Evolutionary conservation across 2,888 invertebrate species (phyloP), one percentile per base, ranked within the genome.

Genomic region (Vandiemenella viatica): DNA sequence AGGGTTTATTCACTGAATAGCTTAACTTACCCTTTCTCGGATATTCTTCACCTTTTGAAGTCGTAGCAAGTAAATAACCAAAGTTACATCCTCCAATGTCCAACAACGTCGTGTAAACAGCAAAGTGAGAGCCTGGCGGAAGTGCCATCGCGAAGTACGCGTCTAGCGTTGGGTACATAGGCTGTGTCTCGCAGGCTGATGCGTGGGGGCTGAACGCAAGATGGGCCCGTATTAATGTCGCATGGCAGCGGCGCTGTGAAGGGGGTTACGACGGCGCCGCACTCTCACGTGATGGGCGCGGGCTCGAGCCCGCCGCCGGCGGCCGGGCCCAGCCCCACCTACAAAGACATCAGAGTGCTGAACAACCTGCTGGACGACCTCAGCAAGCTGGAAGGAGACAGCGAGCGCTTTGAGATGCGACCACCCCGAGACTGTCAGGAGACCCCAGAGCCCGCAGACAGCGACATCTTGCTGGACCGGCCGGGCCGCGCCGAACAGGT

Each of bases 351-450:
- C 49, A 58, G 63, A 51, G 62, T 65, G 45, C 62, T 66, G 44
- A 63, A 65, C 48, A 63, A 65, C 47, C 59, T 66, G 49, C 64
- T 65, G 51, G 66, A 66, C 52, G 65, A 65, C 57, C 60, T 65
- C 32, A 55, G 62, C 52, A 64, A 63, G 57, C 37, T 50, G 48
- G 50, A 50, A 4, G 13, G n/a, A 10, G n/a, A n/a, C n/a, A n/a
- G n/a, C n/a, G n/a, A n/a, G n/a, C n/a, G n/a, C n/a, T n/a, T n/a
- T n/a, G n/a, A n/a, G n/a, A n/a, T n/a, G n/a, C n/a, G n/a, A n/a
- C n/a, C n/a, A n/a, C n/a, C n/a, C n/a, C n/a, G n/a, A n/a, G n/a
- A n/a, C n/a, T n/a, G n/a, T n/a, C n/a, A 10, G 13, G 32, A 32
- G 13, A n/a, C 32, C 32, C 10, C 13, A 10, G 32, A 32, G 13